These are phyloP conservation scores for Bemisia tabaci DNA, from an alignment of 1,140 invertebrate species.

Conservation along the genomic window DNA sequence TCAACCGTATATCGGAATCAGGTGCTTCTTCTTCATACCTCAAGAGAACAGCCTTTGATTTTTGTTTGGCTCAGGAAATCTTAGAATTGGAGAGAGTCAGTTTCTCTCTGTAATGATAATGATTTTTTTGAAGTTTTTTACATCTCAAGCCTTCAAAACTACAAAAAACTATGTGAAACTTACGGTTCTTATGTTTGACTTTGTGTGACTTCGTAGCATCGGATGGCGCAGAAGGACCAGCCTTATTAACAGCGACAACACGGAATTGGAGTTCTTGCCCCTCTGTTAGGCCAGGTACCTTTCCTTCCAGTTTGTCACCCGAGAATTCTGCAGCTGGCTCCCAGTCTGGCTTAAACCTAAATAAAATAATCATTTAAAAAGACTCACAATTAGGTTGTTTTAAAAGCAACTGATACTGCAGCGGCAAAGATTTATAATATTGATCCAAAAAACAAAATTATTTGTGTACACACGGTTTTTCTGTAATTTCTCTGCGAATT, in stretches of 20 bases:
- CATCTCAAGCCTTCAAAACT: no score
- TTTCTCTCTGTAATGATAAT: no score
- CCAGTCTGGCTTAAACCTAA: slow-evolving; percentile 55
- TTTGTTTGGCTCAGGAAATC: no score
- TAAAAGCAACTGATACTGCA: background rate
- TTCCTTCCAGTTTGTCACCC: slow-evolving; percentile 57
- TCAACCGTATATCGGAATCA: no score
- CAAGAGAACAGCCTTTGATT: no score
- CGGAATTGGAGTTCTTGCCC: slow-evolving; percentile 90
- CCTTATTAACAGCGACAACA: slow-evolving; percentile 91
- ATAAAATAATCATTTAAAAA: slow-evolving; percentile 8
- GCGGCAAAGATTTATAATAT: background rate
- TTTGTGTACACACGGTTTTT: slow-evolving; percentile 6
- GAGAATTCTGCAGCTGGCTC: slow-evolving; percentile 64
- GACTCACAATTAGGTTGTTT: background rate
- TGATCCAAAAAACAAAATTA: slow-evolving; percentile 1
- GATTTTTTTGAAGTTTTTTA: no score
- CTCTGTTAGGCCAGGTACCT: slow-evolving; percentile 77
- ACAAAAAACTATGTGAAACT: slow-evolving; percentile 30
- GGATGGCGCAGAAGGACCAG: slow-evolving; percentile 82
- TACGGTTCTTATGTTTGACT: slow-evolving; percentile 76
- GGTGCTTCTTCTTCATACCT: no score
- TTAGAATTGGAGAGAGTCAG: no score
- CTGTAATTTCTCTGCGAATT: no score
- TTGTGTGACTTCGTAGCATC: slow-evolving; percentile 85